phyloP scores from a whole-genome alignment of 2,888 invertebrate species.

The Eristalis arbustorum region DNA sequence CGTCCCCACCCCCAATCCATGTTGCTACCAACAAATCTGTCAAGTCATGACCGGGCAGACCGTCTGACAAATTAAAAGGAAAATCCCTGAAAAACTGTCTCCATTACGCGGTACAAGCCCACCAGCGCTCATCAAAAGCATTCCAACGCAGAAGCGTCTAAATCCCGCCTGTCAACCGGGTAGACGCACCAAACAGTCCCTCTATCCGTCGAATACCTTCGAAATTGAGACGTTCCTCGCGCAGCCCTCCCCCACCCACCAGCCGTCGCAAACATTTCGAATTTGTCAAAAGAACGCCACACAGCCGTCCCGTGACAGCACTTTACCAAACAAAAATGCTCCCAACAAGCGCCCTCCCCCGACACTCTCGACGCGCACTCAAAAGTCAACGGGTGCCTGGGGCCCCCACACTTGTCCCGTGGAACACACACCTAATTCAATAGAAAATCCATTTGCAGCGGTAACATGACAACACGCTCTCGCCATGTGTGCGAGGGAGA shows the following conservation, averaged over 20 bases:
- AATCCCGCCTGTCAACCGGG: background rate
- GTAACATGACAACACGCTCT: constrained; percentile 56
- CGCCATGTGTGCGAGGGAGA: constrained; percentile 40
- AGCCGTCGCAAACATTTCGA: background rate
- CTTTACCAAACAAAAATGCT: background rate
- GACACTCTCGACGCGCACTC: background rate
- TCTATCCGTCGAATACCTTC: background rate
- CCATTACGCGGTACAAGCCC: background rate
- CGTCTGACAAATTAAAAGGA: no score
- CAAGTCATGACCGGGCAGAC: no score
- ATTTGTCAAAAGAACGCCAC: background rate
- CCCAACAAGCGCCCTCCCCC: background rate
- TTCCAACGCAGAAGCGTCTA: background rate
- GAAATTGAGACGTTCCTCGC: background rate
- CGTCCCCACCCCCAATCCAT: no score
- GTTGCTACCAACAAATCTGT: no score
- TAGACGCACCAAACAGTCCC: background rate
- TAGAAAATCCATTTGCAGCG: constrained; percentile 51
- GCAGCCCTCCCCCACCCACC: background rate
- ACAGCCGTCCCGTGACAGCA: background rate
- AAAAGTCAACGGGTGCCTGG: constrained; percentile 13
- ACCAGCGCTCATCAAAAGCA: background rate
- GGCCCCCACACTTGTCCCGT: constrained; percentile 9
- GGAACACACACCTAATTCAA: constrained; percentile 44
- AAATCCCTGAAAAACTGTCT: no score